Percentiles rank a stretch among this genome's conserved stretches.
These are phyloP conservation scores for human DNA, from an alignment of 2,113 vertebrate species.

Conservation along the genomic window GRCh38 chr3:183665001-183665500, in stretches of 20 bases:
- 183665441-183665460: slow-evolving; percentile 35
- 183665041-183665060: slow-evolving; percentile 82
- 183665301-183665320: not conserved
- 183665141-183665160: slow-evolving; percentile 17
- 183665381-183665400: not conserved
- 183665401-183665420: slow-evolving; percentile 42
- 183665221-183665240: slow-evolving; percentile 56
- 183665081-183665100: slow-evolving; percentile 52
- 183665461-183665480: not conserved
- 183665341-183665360: slow-evolving; percentile 3
- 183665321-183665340: not conserved
- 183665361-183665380: slow-evolving; percentile 43
- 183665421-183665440: slow-evolving; percentile 42
- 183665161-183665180: slow-evolving; percentile 44
- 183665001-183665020: slow-evolving; percentile 99
- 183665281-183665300: slow-evolving; percentile 9
- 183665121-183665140: slow-evolving; percentile 45
- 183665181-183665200: slow-evolving; percentile 40
- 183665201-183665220: slow-evolving; percentile 54
- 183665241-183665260: slow-evolving; percentile 9
- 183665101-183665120: slow-evolving; percentile 52
- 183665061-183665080: slow-evolving; percentile 22
- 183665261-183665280: slow-evolving; percentile 43
- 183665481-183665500: too few relatives aligned
- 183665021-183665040: slow-evolving; percentile 98